Evolutionary conservation across 2,113 vertebrate species (phyloP), one percentile per base, ranked within the genome.

Genomic region (Ciconia boyciana): DNA sequence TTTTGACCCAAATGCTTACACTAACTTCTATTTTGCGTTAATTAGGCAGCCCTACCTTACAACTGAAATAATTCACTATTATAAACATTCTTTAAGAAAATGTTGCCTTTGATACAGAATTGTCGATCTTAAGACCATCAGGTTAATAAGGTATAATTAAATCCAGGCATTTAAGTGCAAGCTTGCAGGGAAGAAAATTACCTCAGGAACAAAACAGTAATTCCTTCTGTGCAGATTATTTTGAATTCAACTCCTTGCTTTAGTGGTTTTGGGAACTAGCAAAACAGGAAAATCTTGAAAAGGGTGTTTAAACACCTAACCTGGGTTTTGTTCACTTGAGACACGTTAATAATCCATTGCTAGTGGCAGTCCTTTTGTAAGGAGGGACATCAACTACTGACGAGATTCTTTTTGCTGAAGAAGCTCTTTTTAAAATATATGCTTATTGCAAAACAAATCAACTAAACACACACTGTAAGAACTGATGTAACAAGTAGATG

Each of bases 281-380:
- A 94, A 94, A 93, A 95, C 87, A 85, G 89, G 96, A 96, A 92
- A 93, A 95, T 95, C 94, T 83, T 97, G 97, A 94, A 95, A 92
- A 91, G 71, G 71, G 65, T 36, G 95, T 93, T 95, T 86, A 87
- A 91, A 94, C 91, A 96, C 77, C 72, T 91, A 90, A 84, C 84
- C 54, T 32, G 58, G 41, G 78, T 83, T 94, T 95, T 94, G 90
- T 83, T 94, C 96, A 46, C 75, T 85, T 83, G 69, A 92, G 78
- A 94, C 82, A 91, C 2, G 1, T 79, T 94, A 94, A 96, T 94
- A 97, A 97, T 96, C 91, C 83, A 95, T 93, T 43, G 87, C 95
- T 97, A 61, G 83, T 95, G 89, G 94, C 89, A 95, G 46, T 15
- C 97, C 84, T 96, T 96, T 87, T 93, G 89, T 74, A 92, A 90